Conservation (phyloP, 35 echinoderm and acorn worm genomes). For the Heliocidaris erythrogramma region DNA sequence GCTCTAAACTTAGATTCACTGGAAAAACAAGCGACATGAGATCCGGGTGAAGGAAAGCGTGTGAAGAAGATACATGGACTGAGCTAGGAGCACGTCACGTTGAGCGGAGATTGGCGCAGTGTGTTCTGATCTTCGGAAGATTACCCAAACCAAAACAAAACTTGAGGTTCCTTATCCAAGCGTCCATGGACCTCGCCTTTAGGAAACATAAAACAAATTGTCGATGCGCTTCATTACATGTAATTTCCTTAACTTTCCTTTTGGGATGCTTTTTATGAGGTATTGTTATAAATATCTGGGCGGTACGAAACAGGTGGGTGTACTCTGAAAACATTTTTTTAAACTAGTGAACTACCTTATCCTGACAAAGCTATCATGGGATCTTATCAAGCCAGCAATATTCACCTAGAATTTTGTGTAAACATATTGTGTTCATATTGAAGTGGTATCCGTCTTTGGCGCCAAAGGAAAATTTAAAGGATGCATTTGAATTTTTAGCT, state of each 20-base stretch:
- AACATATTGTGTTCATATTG: not conserved
- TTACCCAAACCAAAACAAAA: slow-evolving; percentile 7
- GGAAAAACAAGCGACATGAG: slow-evolving; percentile 16
- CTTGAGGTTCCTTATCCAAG: not conserved
- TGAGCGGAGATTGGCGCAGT: slow-evolving; percentile 14
- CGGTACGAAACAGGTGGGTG: not conserved
- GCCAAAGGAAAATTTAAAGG: not conserved
- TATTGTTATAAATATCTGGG: not conserved
- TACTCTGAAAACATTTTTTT: not conserved
- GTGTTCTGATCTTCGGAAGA: not conserved
- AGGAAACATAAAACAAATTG: not conserved
- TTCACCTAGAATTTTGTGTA: not conserved
- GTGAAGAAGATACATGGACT: not conserved
- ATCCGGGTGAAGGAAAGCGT: not conserved
- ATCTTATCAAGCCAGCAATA: not conserved
- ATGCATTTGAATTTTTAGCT: not conserved
- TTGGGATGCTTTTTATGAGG: not conserved
- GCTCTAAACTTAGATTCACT: not conserved
- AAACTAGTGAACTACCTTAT: not conserved
- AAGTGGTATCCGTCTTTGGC: not conserved
- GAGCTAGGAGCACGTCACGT: not conserved
- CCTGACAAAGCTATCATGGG: not conserved
- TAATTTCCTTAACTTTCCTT: not conserved
- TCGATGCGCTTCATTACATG: not conserved
- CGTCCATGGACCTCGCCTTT: not conserved